Base-by-base conservation (phyloP, 2,888 invertebrate genomes). In the Eretmocerus hayati region DNA sequence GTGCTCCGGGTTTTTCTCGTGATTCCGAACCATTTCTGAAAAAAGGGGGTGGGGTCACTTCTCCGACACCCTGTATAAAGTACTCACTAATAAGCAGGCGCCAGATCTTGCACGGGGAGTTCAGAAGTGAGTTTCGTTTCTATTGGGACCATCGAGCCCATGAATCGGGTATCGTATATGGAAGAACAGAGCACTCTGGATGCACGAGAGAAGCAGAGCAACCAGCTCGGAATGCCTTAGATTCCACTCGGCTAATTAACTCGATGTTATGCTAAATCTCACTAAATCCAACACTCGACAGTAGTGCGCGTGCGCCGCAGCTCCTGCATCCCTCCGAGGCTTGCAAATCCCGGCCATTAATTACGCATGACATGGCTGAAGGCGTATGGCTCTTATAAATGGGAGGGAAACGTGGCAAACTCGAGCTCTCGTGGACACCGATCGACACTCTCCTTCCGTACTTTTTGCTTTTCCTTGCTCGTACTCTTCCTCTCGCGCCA, bases 161-260 rank as follows among this genome's bases (percentile, higher is more conserved):
- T n/a, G n/a, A n/a, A n/a, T n/a, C n/a, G n/a, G n/a, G n/a, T n/a
- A n/a, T n/a, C n/a, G n/a, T n/a, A n/a, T n/a, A n/a, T n/a, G n/a
- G n/a, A n/a, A n/a, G n/a, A n/a, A n/a, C n/a, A n/a, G n/a, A n/a
- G n/a, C n/a, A n/a, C n/a, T n/a, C n/a, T n/a, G n/a, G n/a, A n/a
- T n/a, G n/a, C n/a, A n/a, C n/a, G n/a, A n/a, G n/a, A n/a, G n/a
- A n/a, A n/a, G n/a, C n/a, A n/a, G n/a, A n/a, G n/a, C 18, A 5
- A 11, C 20, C 37, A 11, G 11, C 21, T 13, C 13, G 33, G 64
- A 59, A 64, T 67, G 59, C 67, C 64, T 63, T 62, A 64, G 64
- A 70, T 70, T 68, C 69, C 66, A 54, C 55, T 58, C 59, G 58
- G 59, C 67, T 69, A 70, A 71, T 71, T 70, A 69, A 67, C 67